phyloP scores from a whole-genome alignment of 2,797 vertebrate genomes.

The Lophotriccus pileatus region DNA sequence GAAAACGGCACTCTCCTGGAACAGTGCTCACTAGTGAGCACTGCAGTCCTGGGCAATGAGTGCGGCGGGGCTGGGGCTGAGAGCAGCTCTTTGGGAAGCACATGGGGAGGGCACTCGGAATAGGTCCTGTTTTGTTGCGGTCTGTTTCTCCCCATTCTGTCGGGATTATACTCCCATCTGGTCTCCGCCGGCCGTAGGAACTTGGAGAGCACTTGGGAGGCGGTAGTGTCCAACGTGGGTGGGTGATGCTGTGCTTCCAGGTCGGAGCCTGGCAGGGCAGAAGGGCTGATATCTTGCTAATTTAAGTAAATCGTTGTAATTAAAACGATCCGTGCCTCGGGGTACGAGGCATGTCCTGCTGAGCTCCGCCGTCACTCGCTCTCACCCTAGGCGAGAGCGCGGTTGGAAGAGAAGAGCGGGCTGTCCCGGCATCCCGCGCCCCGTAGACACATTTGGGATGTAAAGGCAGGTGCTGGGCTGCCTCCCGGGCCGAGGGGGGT shows the following conservation, averaged over 20 bases:
- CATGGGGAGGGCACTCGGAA: not conserved
- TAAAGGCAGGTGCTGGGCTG: not conserved
- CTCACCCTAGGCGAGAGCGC: not conserved
- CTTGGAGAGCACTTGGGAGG: not conserved
- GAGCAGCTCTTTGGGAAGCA: not conserved
- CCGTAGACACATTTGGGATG: not conserved
- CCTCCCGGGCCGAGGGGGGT: not conserved
- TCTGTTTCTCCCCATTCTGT: not conserved
- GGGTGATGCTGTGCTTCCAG: not conserved
- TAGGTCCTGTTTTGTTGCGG: not conserved
- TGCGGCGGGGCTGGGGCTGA: not conserved
- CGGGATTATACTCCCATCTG: not conserved
- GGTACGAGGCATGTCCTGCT: not conserved
- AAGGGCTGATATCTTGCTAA: not conserved
- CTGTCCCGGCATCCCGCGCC: not conserved
- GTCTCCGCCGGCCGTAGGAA: not conserved
- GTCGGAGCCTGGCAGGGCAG: not conserved
- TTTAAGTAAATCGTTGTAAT: conserved; percentile 2
- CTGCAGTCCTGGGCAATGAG: not conserved
- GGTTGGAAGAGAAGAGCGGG: not conserved
- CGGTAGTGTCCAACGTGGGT: not conserved
- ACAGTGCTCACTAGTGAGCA: not conserved
- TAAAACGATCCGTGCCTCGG: not conserved
- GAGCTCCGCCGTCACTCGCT: not conserved
- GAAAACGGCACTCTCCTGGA: not conserved